These are phyloP conservation scores for Mesopsocus fuscifrons DNA, from an alignment of 2,888 invertebrate species.

Conservation along the genomic window DNA sequence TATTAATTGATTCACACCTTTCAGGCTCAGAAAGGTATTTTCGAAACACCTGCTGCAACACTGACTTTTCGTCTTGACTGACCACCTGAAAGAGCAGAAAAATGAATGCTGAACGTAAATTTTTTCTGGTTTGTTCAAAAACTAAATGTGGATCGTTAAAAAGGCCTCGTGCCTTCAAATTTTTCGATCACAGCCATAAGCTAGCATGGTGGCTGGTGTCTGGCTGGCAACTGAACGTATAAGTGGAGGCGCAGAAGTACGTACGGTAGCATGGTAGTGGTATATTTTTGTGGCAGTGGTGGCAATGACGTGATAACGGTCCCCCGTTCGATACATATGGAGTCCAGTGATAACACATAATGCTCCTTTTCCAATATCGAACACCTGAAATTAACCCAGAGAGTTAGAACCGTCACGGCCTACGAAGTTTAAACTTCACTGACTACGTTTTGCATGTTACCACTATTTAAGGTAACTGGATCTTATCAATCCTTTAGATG, in stretches of 20 bases:
- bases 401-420: slow-evolving; percentile 8
- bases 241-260: too few species aligned
- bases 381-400: slow-evolving; percentile 54
- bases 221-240: too few species aligned
- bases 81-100: not conserved
- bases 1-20: slow-evolving; percentile 42
- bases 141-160: too few species aligned
- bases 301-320: slow-evolving; percentile 63
- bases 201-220: too few species aligned
- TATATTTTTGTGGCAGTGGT: slow-evolving; percentile 71
- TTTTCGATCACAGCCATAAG: too few species aligned
- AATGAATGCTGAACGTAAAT: too few species aligned
- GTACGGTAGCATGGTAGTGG: slow-evolving; percentile 60
- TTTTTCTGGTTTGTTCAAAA: too few species aligned
- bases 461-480: too few species aligned
- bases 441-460: too few species aligned
- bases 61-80: slow-evolving; percentile 55
- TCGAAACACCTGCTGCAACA: slow-evolving; percentile 61
- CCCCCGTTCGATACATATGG: slow-evolving; percentile 57
- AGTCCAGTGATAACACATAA: slow-evolving; percentile 72
- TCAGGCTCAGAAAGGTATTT: slow-evolving; percentile 53
- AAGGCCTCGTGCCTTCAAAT: too few species aligned
- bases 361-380: slow-evolving; percentile 64
- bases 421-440: not conserved
- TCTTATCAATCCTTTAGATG: too few species aligned